Base-by-base conservation (phyloP, 2,113 vertebrate genomes). In the Pleuronectes platessa region DNA sequence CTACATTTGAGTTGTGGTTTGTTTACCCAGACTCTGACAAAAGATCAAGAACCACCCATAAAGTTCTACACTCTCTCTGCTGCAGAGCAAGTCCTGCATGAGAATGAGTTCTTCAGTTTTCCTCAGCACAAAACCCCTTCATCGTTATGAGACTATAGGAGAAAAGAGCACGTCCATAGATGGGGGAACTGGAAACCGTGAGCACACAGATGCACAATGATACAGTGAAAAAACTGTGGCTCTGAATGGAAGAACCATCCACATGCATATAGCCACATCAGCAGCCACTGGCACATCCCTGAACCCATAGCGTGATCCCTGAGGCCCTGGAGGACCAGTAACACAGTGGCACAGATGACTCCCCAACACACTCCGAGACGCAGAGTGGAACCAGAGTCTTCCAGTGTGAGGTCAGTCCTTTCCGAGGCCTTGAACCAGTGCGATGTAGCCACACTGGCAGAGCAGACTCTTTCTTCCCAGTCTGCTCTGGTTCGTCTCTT, bases 371-470 rank as follows among this genome's bases (percentile, higher is more conserved):
- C 79, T 15, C 66, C 15, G 40, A 78, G 74, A 69, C 65, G 14
- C 17, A 83, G 60, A 86, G 62, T 31, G 15, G 56, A 70, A 76
- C 47, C 21, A 68, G 71, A 20, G 61, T 69, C 82, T 85, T 84
- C 81, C 89, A 88, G 78, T 66, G 84, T 92, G 90, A 89, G 82
- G 84, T 90, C 84, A 86, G 74, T 69, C 74, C 84, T 89, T 89
- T 90, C 87, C 74, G 24, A 68, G 74, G 40, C 68, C 81, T 74
- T 76, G 35, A 82, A 82, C 79, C 72, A 70, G 77, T 75, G 58
- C 24, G 45, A 62, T 81, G 78, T 68, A 71, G 78, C 53, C 68
- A 79, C 82, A 71, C 74, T 67, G 59, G 63, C 78, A 79, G 27
- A 37, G 53, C 26, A 55, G 40, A n/a, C 65, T 61, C 23, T 54